Conservation (phyloP, 1,140 invertebrate species). For the Myzus persicae region DNA sequence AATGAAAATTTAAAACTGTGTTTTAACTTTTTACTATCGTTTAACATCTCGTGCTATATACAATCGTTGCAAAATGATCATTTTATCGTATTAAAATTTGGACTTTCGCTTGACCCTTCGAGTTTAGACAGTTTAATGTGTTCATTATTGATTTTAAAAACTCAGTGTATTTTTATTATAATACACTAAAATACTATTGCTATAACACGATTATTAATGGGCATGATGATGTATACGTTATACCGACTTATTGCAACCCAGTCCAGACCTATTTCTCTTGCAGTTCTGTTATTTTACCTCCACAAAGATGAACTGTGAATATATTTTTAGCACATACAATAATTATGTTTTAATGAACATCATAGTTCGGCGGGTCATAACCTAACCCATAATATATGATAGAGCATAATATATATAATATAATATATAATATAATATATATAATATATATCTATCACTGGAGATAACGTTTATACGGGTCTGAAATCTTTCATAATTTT, state of each 20-base stretch:
- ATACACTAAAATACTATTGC: not conserved
- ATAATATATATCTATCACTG: not conserved
- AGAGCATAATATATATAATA: not conserved
- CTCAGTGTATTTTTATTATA: not conserved
- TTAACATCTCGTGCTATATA: not conserved
- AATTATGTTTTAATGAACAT: slow-evolving; percentile 37
- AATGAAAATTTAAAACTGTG: not conserved
- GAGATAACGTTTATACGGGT: not conserved
- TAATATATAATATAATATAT: too few species aligned
- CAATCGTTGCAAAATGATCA: not conserved
- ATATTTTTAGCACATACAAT: not conserved
- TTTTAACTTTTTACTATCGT: slow-evolving; percentile 13
- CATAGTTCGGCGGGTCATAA: slow-evolving; percentile 14
- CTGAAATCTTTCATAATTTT: slow-evolving; percentile 41
- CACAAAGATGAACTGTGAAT: not conserved
- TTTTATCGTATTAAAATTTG: not conserved
- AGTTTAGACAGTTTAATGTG: slow-evolving; percentile 21
- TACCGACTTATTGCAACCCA: not conserved
- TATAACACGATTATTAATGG: not conserved
- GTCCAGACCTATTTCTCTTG: not conserved
- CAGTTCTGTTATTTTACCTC: not conserved
- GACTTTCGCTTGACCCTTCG: not conserved
- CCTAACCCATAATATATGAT: not conserved
- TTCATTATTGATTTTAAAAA: slow-evolving; percentile 23
- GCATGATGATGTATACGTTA: not conserved